Conservation (phyloP, 2,797 vertebrate genomes). For the Paguma larvata region DNA sequence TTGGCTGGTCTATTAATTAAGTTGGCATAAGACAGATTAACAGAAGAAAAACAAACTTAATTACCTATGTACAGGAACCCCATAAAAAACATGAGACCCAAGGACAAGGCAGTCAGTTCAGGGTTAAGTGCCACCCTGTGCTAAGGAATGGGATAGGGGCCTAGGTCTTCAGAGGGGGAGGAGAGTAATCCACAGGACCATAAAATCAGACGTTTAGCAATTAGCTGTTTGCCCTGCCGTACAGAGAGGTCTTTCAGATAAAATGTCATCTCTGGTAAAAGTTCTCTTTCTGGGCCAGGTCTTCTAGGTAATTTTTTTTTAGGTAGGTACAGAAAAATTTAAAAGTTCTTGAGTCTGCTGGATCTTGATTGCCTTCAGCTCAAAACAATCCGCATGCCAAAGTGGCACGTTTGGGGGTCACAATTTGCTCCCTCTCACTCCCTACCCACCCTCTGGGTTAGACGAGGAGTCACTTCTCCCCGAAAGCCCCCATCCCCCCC, state of each 20-base stretch:
- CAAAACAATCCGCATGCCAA: not conserved
- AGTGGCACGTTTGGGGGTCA: not conserved
- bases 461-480: not conserved
- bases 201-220: not conserved
- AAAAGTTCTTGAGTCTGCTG: not conserved
- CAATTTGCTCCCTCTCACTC: not conserved
- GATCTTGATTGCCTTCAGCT: not conserved
- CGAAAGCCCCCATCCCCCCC: not conserved
- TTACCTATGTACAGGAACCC: not conserved
- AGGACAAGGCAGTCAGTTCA: not conserved
- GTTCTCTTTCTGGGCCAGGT: not conserved
- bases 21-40: not conserved
- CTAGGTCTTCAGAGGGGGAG: not conserved
- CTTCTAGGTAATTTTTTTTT: not conserved
- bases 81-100: not conserved
- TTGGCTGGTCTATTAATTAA: not conserved
- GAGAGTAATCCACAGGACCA: not conserved
- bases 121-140: not conserved
- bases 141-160: not conserved
- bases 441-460: not conserved
- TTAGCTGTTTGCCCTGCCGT: not conserved
- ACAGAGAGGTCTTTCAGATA: not conserved
- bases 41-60: not conserved
- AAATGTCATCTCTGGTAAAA: not conserved
- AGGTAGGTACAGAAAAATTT: not conserved